Conservation (phyloP, 2,888 invertebrate genomes). For the Melinaea menophilus region DNA sequence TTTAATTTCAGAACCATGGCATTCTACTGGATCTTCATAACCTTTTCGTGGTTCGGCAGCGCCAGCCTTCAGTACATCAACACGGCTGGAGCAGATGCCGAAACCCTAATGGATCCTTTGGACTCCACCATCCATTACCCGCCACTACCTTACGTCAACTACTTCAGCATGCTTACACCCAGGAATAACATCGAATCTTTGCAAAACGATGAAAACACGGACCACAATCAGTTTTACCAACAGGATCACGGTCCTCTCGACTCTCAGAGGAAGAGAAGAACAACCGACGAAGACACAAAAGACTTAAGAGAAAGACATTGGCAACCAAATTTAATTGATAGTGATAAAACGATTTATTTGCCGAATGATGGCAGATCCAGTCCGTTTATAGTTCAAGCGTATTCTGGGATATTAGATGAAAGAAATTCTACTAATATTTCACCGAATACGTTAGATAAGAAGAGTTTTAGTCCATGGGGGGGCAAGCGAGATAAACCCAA, state of each 20-base stretch:
- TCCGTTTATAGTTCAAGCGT: constrained; percentile 40
- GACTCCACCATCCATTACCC: constrained; percentile 46
- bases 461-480: constrained; percentile 70
- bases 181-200: constrained; percentile 37
- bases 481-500: constrained; percentile 52
- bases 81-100: constrained; percentile 44
- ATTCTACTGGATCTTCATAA: constrained; percentile 60
- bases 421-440: constrained; percentile 45
- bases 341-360: constrained; percentile 47
- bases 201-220: constrained; percentile 36
- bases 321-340: constrained; percentile 50
- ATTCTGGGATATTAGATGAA: constrained; percentile 37
- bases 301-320: constrained; percentile 40
- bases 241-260: constrained; percentile 33
- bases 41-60: constrained; percentile 58
- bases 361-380: constrained; percentile 40
- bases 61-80: constrained; percentile 65
- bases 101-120: constrained; percentile 43
- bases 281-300: constrained; percentile 32
- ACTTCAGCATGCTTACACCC: constrained; percentile 43
- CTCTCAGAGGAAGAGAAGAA: constrained; percentile 38
- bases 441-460: constrained; percentile 46
- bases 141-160: constrained; percentile 47
- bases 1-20: constrained; percentile 63
- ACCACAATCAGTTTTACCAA: constrained; percentile 38